These are phyloP conservation scores for Sorex fumeus DNA, from an alignment of 2,113 vertebrate genomes.

Conservation along the genomic window DNA sequence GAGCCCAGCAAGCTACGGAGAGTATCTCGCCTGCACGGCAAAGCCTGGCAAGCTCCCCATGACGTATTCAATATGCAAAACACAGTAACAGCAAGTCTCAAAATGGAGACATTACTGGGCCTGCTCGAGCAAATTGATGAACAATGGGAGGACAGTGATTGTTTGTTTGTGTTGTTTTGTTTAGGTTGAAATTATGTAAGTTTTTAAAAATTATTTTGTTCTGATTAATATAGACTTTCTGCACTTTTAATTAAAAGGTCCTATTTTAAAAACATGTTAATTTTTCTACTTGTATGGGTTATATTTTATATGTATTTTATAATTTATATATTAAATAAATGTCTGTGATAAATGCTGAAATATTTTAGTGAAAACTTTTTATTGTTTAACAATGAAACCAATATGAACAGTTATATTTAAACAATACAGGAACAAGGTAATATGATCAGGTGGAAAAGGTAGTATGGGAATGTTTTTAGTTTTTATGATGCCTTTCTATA, in stretches of 20 bases:
- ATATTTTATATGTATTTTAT: not conserved
- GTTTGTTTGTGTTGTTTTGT: too few relatives aligned
- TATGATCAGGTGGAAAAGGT: not conserved
- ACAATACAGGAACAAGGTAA: not conserved
- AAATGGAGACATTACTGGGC: too few relatives aligned
- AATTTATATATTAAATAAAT: not conserved
- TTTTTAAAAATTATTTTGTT: constrained; percentile 35
- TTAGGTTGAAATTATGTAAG: constrained; percentile 1
- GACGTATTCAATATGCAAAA: too few relatives aligned
- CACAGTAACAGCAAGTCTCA: too few relatives aligned
- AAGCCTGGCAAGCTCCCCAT: too few relatives aligned
- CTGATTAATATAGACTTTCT: not conserved
- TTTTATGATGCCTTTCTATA: not conserved
- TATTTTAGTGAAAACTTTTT: constrained; percentile 17
- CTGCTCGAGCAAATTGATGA: too few relatives aligned
- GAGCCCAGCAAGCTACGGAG: too few relatives aligned
- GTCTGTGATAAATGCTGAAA: not conserved
- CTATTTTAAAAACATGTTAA: not conserved
- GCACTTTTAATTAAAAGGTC: not conserved
- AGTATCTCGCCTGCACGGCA: too few relatives aligned
- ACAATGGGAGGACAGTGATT: too few relatives aligned
- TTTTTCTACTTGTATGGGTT: not conserved
- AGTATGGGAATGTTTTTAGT: not conserved
- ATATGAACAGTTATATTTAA: constrained; percentile 45
- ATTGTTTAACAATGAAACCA: not conserved